Conservation (phyloP, 2,797 vertebrate genomes). For the Buceros bicornis region DNA sequence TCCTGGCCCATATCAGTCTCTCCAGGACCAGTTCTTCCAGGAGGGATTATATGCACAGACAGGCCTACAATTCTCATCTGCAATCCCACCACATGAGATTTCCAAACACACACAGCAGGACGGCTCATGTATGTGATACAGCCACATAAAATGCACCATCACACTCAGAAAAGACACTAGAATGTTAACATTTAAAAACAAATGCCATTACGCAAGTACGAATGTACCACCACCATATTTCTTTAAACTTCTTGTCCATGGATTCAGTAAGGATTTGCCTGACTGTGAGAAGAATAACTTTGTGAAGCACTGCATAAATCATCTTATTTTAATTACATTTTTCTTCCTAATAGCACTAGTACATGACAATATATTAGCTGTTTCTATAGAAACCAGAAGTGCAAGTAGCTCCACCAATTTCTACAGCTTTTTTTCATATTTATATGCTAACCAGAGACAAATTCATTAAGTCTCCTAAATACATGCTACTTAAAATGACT, state of each 20-base stretch:
- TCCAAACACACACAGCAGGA: background rate
- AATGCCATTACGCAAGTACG: background rate
- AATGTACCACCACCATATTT: background rate
- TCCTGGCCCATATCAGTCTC: background rate
- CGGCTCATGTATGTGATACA: background rate
- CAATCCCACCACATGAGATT: fast-evolving
- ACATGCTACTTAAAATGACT: conserved; percentile 77
- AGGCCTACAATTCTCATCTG: background rate
- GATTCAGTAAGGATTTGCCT: background rate
- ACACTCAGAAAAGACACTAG: background rate
- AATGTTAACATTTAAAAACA: background rate
- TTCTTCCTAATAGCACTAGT: conserved; percentile 44
- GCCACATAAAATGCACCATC: background rate
- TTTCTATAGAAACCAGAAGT: conserved; percentile 82
- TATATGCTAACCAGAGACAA: conserved; percentile 65
- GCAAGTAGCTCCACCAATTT: conserved; percentile 56
- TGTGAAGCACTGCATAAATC: conserved; percentile 6
- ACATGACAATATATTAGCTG: conserved; percentile 56
- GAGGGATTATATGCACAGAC: background rate
- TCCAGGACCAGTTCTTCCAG: background rate
- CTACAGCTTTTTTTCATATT: conserved; percentile 63
- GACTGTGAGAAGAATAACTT: background rate
- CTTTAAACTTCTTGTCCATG: background rate
- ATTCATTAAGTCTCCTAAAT: conserved; percentile 73
- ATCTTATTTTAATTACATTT: conserved; percentile 47